Evolutionary conservation across 1,140 invertebrate species (phyloP), one percentile per base, ranked within the genome.

Genomic region (Drosophila elegans): DNA sequence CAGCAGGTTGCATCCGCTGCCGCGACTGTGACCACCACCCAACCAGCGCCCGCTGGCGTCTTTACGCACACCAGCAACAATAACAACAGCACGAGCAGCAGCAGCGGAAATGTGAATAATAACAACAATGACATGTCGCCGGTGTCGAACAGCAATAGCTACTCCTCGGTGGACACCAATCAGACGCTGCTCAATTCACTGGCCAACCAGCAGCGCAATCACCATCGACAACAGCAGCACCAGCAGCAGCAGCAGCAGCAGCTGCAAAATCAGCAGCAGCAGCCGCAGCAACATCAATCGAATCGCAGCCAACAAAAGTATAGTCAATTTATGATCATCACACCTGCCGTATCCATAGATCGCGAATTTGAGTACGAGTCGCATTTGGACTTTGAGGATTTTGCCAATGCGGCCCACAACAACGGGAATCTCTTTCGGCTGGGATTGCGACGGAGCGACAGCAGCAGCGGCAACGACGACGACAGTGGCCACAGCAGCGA

Each of bases 241-340:
- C 32, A 53, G 6, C 81, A 64, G 34, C 54, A 66, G 4, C 54
- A 51, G 3, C 59, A 64, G 7, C 32, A 53, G 6, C 82, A 64
- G 34, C 54, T 62, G 4, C 54, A 51, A 3, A 54, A 64, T 6
- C 57, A 56, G 13, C 55, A 52, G 27, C 63, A 46, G 29, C 83
- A 74, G 48, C 52, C 59, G n/a, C 16, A 21, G 16, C 16, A 21
- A 21, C 16, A 21, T 21, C 16, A 21, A 21, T 59, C 51, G 6
- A 77, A 59, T 61, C 79, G 79, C 63, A 76, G 44, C 71, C 79
- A 64, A n/a, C 79, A 64, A 13, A 92, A 91, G 73, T 92, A 92
- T 38, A 89, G 89, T 88, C 91, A 92, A 92, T 92, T 91, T 75
- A 91, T 92, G 91, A 91, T 92, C 67, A 91, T 92, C 41, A 92